These are phyloP conservation scores for Venustaconcha ellipsiformis DNA, from an alignment of 1,140 invertebrate species.

Conservation along the genomic window DNA sequence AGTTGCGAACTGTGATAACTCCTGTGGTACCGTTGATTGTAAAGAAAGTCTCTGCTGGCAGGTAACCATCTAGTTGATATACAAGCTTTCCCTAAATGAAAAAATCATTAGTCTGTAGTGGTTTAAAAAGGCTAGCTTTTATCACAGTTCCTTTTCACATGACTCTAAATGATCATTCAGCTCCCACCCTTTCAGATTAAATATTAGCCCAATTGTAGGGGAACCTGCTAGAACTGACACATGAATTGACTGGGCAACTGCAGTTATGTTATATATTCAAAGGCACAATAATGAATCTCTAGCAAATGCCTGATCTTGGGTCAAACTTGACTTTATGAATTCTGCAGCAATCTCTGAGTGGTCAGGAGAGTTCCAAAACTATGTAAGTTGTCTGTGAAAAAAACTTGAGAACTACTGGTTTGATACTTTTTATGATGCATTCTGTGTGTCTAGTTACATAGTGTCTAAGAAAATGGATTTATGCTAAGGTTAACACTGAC, in stretches of 20 bases:
- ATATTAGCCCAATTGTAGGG: background rate
- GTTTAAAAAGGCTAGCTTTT: background rate
- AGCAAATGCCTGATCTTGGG: too few species aligned
- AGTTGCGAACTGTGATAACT: constrained; percentile 82
- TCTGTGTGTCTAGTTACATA: too few species aligned
- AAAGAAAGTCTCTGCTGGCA: constrained; percentile 72
- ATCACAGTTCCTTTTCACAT: background rate
- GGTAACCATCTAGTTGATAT: constrained; percentile 51
- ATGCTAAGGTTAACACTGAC: too few species aligned
- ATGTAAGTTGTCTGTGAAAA: too few species aligned
- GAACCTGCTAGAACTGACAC: background rate
- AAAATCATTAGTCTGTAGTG: background rate
- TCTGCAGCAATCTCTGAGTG: too few species aligned
- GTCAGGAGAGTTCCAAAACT: too few species aligned
- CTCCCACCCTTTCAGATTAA: background rate
- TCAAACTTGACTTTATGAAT: too few species aligned
- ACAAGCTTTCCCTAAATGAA: constrained; percentile 36
- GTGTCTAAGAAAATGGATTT: too few species aligned
- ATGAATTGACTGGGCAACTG: background rate
- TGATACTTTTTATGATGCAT: too few species aligned
- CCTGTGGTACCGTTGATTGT: constrained; percentile 89
- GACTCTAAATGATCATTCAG: background rate
- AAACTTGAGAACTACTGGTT: too few species aligned
- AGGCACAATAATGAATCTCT: too few species aligned
- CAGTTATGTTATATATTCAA: too few species aligned